Evolutionary conservation across 2,888 invertebrate species (phyloP).

Genomic region (Dichetophora obliterata): DNA sequence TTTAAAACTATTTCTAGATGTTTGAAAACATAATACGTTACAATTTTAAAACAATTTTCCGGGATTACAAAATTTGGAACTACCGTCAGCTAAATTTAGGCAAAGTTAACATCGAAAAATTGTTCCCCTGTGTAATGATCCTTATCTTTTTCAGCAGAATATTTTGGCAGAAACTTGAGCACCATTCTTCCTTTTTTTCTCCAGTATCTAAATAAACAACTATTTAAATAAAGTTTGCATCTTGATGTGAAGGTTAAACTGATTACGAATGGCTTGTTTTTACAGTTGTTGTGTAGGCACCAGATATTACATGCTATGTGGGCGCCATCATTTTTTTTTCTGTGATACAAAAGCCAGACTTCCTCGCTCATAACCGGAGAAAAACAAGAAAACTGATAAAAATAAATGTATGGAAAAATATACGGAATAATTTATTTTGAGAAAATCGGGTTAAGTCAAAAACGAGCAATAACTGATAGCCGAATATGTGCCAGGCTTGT

Average conservation of each 20-base stretch:
- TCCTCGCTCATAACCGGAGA: not conserved
- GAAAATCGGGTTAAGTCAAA: constrained; percentile 23
- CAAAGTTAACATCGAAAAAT: no score
- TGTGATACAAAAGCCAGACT: not conserved
- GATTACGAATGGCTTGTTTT: constrained; percentile 16
- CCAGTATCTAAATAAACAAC: not conserved
- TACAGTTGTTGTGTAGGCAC: not conserved
- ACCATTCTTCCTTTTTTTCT: not conserved
- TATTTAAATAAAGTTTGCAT: not conserved
- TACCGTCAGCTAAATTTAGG: no score
- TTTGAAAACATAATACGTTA: no score
- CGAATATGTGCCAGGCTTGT: not conserved
- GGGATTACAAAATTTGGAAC: no score
- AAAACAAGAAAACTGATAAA: not conserved
- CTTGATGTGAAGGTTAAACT: constrained; percentile 24
- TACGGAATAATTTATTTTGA: constrained; percentile 8
- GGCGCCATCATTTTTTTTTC: constrained; percentile 19
- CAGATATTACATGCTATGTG: not conserved
- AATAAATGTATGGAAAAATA: constrained; percentile 16
- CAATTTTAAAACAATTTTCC: no score
- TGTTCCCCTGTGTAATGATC: no score
- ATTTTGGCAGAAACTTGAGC: no score
- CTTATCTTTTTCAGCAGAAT: no score
- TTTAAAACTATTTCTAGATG: no score
- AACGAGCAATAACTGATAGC: not conserved